Evolutionary conservation across 1,140 invertebrate genomes (phyloP).

Genomic region (Drosophila fuyamai): DNA sequence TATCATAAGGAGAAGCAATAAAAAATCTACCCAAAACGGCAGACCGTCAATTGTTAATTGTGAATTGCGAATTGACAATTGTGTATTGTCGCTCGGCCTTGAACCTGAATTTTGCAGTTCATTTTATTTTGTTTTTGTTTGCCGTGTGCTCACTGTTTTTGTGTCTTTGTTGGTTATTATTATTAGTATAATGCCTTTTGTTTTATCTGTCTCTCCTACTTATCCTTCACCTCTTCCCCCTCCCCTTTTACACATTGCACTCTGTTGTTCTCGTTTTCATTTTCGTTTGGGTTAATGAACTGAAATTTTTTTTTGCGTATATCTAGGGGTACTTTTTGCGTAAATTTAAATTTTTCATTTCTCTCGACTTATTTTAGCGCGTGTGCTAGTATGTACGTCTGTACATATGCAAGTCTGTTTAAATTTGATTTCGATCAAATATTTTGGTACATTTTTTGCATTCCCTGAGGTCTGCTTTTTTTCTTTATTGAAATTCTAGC

Average conservation of each 20-base stretch:
- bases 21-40: slow-evolving; percentile 26
- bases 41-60: slow-evolving; percentile 18
- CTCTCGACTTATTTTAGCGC: not conserved
- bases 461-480: slow-evolving; percentile 17
- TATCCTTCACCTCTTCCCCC: not conserved
- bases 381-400: not conserved
- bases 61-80: slow-evolving; percentile 26
- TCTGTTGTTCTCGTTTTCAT: slow-evolving; percentile 23
- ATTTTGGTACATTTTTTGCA: slow-evolving; percentile 34
- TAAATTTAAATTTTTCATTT: slow-evolving; percentile 40
- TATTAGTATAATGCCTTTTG: slow-evolving; percentile 65
- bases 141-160: slow-evolving; percentile 24
- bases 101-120: slow-evolving; percentile 78
- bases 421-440: slow-evolving; percentile 48
- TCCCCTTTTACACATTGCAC: slow-evolving; percentile 26
- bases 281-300: slow-evolving; percentile 55
- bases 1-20: slow-evolving; percentile 2
- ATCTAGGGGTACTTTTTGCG: slow-evolving; percentile 40
- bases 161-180: slow-evolving; percentile 38
- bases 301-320: slow-evolving; percentile 33
- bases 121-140: slow-evolving; percentile 50
- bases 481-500: slow-evolving; percentile 64
- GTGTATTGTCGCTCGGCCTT: slow-evolving; percentile 58
- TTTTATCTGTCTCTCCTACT: slow-evolving; percentile 22
- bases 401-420: not conserved